These are phyloP conservation scores for Clistopyga incitator DNA, from an alignment of 2,888 invertebrate species.

Conservation along the genomic window DNA sequence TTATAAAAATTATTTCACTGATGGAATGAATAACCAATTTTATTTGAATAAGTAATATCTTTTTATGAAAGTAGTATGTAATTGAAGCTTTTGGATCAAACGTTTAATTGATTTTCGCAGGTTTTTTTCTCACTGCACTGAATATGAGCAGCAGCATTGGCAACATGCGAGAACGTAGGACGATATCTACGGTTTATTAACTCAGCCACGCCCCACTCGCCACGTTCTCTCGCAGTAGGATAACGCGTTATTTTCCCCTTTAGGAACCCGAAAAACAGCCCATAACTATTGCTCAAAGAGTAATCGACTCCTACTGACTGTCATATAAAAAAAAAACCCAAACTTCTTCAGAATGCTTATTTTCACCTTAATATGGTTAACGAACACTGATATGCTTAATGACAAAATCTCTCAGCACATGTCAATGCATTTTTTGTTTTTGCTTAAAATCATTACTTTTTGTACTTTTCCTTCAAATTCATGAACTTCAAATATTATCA, in stretches of 20 bases:
- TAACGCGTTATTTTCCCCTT: constrained; percentile 50
- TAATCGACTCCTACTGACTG: neutral
- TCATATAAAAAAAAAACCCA: neutral
- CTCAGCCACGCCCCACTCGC: constrained; percentile 65
- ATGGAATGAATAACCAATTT: too few relatives aligned
- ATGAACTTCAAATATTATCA: neutral
- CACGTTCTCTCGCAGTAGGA: constrained; percentile 32
- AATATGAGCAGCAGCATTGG: neutral
- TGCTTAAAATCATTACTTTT: too few relatives aligned
- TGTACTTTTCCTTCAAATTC: neutral
- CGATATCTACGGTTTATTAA: constrained; percentile 42
- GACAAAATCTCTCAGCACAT: neutral
- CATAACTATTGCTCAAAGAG: neutral
- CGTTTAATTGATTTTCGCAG: too few relatives aligned
- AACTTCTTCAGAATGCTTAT: neutral
- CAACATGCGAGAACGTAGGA: constrained; percentile 4
- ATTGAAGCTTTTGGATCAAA: too few relatives aligned
- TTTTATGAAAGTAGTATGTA: too few relatives aligned
- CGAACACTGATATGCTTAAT: neutral
- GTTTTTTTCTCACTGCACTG: too few relatives aligned
- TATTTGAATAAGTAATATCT: too few relatives aligned
- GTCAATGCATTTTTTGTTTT: neutral
- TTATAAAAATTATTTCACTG: too few relatives aligned
- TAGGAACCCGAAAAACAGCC: constrained; percentile 39
- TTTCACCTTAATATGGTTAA: neutral